phyloP scores from a whole-genome alignment of 2,888 invertebrate genomes.

The Athetis lepigone region DNA sequence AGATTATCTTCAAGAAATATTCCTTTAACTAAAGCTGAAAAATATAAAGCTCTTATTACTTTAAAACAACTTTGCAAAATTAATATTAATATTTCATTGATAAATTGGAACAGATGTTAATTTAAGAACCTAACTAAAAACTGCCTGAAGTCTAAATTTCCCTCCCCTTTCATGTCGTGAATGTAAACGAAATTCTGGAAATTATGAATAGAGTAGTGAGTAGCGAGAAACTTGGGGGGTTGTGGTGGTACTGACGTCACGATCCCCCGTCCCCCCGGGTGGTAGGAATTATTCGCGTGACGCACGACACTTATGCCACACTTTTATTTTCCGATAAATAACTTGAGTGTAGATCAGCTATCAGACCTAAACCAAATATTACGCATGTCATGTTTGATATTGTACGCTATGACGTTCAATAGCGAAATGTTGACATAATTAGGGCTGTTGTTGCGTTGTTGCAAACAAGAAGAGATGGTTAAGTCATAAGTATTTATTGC shows the following conservation, averaged over 20 bases:
- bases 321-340: slow-evolving; percentile 72
- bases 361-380: slow-evolving; percentile 51
- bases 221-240: slow-evolving; percentile 49
- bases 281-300: slow-evolving; percentile 76
- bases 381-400: slow-evolving; percentile 52
- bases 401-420: slow-evolving; percentile 42
- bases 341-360: slow-evolving; percentile 62
- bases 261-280: slow-evolving; percentile 48
- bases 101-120: slow-evolving; percentile 15
- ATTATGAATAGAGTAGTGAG: slow-evolving; percentile 59
- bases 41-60: slow-evolving; percentile 8
- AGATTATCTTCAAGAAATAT: slow-evolving; percentile 1
- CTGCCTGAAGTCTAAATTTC: slow-evolving; percentile 5
- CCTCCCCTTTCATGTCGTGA: slow-evolving; percentile 28
- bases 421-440: slow-evolving; percentile 45
- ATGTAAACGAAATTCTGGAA: slow-evolving; percentile 48
- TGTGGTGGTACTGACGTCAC: slow-evolving; percentile 74
- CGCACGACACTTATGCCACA: slow-evolving; percentile 76
- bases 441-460: slow-evolving; percentile 4
- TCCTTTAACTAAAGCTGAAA: background rate
- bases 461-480: background rate
- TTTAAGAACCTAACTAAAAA: slow-evolving; percentile 1
- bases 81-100: slow-evolving; percentile 36
- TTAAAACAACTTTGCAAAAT: slow-evolving; percentile 8
- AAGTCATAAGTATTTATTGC: too few species aligned